Evolutionary conservation across 2,113 vertebrate species (phyloP), one percentile per base, ranked within the genome.

Genomic region (Athene noctua): DNA sequence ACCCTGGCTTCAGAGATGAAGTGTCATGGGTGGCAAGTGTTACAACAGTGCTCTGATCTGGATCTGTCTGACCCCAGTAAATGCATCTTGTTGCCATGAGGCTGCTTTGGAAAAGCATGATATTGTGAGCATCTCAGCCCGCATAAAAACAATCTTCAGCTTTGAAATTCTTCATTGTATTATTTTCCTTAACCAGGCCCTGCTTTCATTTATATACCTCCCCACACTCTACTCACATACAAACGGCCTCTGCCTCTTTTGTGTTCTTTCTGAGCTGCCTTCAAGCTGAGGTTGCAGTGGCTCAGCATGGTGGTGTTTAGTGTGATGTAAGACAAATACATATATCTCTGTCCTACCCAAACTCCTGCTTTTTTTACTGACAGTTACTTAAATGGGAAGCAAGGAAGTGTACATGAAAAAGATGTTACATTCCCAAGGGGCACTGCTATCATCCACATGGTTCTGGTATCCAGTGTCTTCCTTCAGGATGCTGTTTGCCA

Each of bases 211-310:
- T 26, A 10, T 57, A 11, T 46, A 16, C 29, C 18, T 72, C 34
- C 42, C 27, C 51, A 65, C 0, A 0, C 49, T 23, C 54, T 67
- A 15, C 9, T 70, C 30, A 13, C 9, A 4, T 38, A 21, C 34
- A 65, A 70, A 32, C 29, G 70, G 11, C 15, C 40, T 19, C 46
- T n/a, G 36, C 51, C 36, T 87, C 30, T 65, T 82, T 32, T 22
- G 0, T 55, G 26, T 36, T 70, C 47, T 63, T 73, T 77, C 65
- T 71, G 71, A 68, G 49, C 7, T 86, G 57, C 80, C 46, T 81
- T 59, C 29, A 52, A n/a, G 44, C 44, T 86, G 30, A 36, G 18
- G 12, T 13, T 85, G 25, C 3, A 0, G 3, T 68, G 15, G 55
- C 57, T 80, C 52, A 44, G 15, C 12, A 14, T 3, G 20, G 49